phyloP scores from a whole-genome alignment of 2,888 invertebrate genomes.

The Scrobipalpa atriplicella region DNA sequence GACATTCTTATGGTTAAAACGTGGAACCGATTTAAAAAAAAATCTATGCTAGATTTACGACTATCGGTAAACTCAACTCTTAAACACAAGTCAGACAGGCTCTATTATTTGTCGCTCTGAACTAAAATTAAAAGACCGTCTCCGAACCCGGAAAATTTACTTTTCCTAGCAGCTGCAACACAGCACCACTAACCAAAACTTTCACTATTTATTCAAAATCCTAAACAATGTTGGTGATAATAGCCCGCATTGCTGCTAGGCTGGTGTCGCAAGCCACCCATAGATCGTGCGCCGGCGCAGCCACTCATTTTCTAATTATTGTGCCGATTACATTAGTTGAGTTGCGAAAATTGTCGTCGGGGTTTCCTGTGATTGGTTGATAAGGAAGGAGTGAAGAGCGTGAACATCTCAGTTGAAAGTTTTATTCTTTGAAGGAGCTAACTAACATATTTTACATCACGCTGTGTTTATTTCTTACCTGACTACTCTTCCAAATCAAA shows the following conservation, averaged over 20 bases:
- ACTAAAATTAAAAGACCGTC: no score
- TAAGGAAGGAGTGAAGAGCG: not conserved
- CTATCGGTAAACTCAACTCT: not conserved
- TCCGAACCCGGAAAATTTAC: not conserved
- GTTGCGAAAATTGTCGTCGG: constrained; percentile 46
- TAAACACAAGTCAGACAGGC: no score
- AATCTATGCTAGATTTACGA: not conserved
- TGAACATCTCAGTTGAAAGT: not conserved
- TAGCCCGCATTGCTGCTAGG: constrained; percentile 69
- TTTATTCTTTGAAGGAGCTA: no score
- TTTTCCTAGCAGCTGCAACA: not conserved
- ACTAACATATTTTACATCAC: no score
- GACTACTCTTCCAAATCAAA: no score
- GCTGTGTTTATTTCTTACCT: no score
- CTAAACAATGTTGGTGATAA: constrained; percentile 46
- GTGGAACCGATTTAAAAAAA: not conserved
- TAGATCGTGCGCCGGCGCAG: constrained; percentile 54
- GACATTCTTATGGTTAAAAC: not conserved
- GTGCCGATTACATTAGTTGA: constrained; percentile 62
- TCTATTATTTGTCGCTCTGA: no score
- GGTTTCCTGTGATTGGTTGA: constrained; percentile 12
- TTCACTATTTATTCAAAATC: constrained; percentile 47
- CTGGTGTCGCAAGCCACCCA: constrained; percentile 54
- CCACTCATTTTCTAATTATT: constrained; percentile 68
- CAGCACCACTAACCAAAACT: constrained; percentile 25